Conservation (phyloP, 1,140 invertebrate genomes). For the Elymnias hypermnestra region DNA sequence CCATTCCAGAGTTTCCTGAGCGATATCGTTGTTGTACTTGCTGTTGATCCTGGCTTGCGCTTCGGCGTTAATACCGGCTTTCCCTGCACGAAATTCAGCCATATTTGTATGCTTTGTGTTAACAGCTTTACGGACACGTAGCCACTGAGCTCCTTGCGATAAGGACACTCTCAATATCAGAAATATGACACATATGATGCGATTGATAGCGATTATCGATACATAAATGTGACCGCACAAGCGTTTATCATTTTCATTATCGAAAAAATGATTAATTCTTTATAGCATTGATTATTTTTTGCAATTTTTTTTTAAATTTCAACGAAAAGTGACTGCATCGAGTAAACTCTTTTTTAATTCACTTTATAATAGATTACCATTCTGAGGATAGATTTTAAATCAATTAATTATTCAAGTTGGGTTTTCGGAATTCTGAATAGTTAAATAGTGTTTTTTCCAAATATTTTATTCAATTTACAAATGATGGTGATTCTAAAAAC, state of each 20-base stretch:
- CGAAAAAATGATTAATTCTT: constrained; percentile 41
- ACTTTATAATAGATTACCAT: too few species aligned
- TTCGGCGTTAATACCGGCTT: constrained; percentile 69
- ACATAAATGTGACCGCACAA: constrained; percentile 36
- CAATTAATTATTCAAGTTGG: too few species aligned
- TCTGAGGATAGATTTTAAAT: too few species aligned
- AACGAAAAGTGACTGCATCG: too few species aligned
- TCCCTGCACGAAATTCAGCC: constrained; percentile 63
- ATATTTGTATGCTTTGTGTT: constrained; percentile 48
- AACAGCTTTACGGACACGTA: constrained; percentile 54
- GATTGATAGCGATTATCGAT: constrained; percentile 57
- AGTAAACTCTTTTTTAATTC: too few species aligned
- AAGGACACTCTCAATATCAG: constrained; percentile 50
- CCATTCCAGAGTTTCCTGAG: constrained; percentile 93
- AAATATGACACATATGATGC: constrained; percentile 32
- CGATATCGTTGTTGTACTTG: constrained; percentile 95
- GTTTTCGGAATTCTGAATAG: too few species aligned
- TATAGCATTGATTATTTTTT: constrained; percentile 28
- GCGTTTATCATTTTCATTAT: constrained; percentile 46
- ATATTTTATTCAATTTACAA: too few species aligned
- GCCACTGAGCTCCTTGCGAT: constrained; percentile 61
- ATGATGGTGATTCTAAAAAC: too few species aligned
- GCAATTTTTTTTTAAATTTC: neutral
- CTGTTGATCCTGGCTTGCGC: constrained; percentile 84
- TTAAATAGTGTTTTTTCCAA: too few species aligned